Evolutionary conservation across 2,113 vertebrate genomes (phyloP).

Genomic region (Lynx canadensis): DNA sequence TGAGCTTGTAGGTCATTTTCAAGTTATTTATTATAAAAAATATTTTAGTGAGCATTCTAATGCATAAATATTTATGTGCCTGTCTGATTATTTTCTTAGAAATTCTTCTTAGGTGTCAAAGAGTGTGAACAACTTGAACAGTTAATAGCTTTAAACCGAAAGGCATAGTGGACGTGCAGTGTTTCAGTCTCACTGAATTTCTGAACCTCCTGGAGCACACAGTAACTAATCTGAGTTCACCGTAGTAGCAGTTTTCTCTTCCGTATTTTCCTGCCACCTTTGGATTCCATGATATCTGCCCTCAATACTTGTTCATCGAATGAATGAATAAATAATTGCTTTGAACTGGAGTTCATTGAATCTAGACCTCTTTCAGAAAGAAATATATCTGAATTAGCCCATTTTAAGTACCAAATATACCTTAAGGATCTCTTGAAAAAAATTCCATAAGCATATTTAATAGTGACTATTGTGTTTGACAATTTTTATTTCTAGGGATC

Average conservation of each 20-base stretch:
- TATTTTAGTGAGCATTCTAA: not conserved
- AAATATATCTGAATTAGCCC: not conserved
- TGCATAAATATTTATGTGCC: slow-evolving; percentile 1
- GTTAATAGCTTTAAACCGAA: slow-evolving; percentile 5
- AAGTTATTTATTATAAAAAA: slow-evolving; percentile 5
- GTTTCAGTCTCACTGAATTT: not conserved
- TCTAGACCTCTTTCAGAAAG: not conserved
- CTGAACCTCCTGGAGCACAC: not conserved
- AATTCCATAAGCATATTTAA: not conserved
- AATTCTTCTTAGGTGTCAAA: slow-evolving; percentile 2
- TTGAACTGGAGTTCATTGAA: not conserved
- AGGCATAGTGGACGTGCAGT: not conserved
- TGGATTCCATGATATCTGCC: not conserved
- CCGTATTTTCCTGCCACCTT: not conserved
- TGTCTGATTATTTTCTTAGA: slow-evolving; percentile 40
- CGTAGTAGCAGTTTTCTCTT: not conserved
- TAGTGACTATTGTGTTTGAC: not conserved
- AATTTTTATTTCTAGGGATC: not conserved
- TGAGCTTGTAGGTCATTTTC: slow-evolving; percentile 5
- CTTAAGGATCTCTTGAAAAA: not conserved
- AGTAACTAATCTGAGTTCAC: not conserved
- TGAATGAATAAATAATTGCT: not conserved
- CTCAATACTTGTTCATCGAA: not conserved
- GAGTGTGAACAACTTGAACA: not conserved
- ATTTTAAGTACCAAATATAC: not conserved